Base-by-base conservation (phyloP, 2,888 invertebrate genomes). In the Anarsia innoxiella region DNA sequence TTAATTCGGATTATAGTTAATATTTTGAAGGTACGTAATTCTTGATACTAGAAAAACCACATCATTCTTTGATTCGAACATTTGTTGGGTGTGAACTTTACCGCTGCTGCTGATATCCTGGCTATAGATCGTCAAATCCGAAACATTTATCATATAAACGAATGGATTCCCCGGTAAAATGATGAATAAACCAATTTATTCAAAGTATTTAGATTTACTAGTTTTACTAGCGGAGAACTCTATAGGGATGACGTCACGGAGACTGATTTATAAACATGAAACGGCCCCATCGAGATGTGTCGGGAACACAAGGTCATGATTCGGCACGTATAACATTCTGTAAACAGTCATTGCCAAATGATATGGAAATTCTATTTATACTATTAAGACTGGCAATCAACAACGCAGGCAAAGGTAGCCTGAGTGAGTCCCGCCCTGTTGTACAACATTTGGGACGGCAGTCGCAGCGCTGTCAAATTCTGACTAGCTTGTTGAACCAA, bases 241-340 rank as follows among this genome's bases (percentile, higher is more conserved):
- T 62, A 72, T 69, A 69, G 59, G 65, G 60, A 74, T 83, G 83
- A 82, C 83, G 83, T 83, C 83, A 83, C 56, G 49, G 67, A 58
- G 55, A 65, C 68, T 72, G 77, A 80, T 73, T 77, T 82, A 80
- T 71, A 79, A 75, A 79, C 79, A 74, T 68, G 66, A 69, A 76
- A 72, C 66, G 59, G 68, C 70, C 69, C 66, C 66, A 75, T 74
- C 67, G 61, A 71, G 68, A 61, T 67, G n/a, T n/a, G 53, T 66
- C 67, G 66, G 66, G 61, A 74, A 58, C 48, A 59, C 82, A 82
- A 82, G 82, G 82, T 80, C 78, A 72, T 69, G 59, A 64, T 56
- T 66, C 63, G 62, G 58, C 62, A 63, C 55, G 58, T 12, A 35
- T 14, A 68, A 64, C 51, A 59, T 61, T 60, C 69, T 69, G 66